phyloP scores from a whole-genome alignment of 2,797 vertebrate genomes.

The Gymnopithys bicolor region DNA sequence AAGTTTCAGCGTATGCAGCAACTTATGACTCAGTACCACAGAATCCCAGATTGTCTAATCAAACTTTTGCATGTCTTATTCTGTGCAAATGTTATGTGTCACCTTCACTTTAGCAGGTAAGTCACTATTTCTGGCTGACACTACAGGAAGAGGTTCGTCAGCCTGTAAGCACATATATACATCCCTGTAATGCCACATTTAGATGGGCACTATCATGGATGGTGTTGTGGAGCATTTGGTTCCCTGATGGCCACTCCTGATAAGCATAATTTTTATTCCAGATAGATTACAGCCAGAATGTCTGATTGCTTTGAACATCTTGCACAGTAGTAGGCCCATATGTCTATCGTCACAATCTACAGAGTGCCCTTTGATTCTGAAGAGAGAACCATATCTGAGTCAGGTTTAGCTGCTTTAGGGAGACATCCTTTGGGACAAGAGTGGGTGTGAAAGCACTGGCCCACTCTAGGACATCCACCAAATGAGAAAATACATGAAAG shows the following conservation, averaged over 20 bases:
- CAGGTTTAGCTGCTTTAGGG: not conserved
- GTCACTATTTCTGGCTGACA: not conserved
- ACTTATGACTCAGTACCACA: conserved; percentile 4
- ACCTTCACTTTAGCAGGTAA: not conserved
- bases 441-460: not conserved
- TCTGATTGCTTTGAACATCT: conserved; percentile 43
- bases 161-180: not conserved
- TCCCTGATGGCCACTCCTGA: not conserved
- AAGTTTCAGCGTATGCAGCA: not conserved
- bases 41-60: not conserved
- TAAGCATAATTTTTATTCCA: not conserved
- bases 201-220: not conserved
- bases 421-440: not conserved
- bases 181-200: not conserved
- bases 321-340: conserved; percentile 32
- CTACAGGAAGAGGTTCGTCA: not conserved
- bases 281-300: conserved; percentile 8
- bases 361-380: conserved; percentile 37
- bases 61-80: not conserved
- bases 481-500: not conserved
- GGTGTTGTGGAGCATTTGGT: not conserved
- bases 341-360: conserved; percentile 13
- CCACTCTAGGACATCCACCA: not conserved
- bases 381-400: not conserved
- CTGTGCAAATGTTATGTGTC: not conserved